A percentile compares a stretch with the other conserved stretches of the same genome.
Evolutionary conservation across 2,113 vertebrate species (phyloP).

Genomic region (Lucifuga dentata): DNA sequence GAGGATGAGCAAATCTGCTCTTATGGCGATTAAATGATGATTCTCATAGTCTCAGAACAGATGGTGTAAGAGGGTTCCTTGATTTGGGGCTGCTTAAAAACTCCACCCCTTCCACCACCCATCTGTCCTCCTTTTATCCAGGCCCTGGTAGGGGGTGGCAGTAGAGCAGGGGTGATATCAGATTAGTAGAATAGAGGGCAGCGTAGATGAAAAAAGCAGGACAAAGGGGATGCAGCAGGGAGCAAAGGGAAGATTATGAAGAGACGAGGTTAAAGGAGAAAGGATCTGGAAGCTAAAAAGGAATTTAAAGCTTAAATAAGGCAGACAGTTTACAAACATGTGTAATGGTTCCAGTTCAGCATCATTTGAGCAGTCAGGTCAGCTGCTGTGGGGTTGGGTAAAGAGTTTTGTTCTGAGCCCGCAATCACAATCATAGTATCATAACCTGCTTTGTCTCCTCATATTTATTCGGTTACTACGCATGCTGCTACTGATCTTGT

Average conservation of each 20-base stretch:
- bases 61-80: constrained; percentile 81
- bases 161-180: constrained; percentile 75
- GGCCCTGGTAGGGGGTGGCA: constrained; percentile 71
- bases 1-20: constrained; percentile 52
- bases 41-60: constrained; percentile 74
- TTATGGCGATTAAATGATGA: constrained; percentile 59
- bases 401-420: constrained; percentile 27
- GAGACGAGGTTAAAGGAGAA: constrained; percentile 59
- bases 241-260: constrained; percentile 65
- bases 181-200: constrained; percentile 72
- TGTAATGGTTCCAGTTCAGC: constrained; percentile 58
- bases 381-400: constrained; percentile 34
- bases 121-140: constrained; percentile 83
- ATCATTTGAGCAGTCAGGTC: constrained; percentile 42
- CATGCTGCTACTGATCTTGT: background rate
- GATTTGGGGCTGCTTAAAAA: constrained; percentile 76
- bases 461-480: background rate
- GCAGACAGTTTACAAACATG: constrained; percentile 57
- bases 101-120: constrained; percentile 77
- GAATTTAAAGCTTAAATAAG: constrained; percentile 53
- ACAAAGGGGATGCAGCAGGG: constrained; percentile 67
- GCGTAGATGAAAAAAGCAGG: constrained; percentile 67
- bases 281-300: constrained; percentile 50
- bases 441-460: background rate
- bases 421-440: constrained; percentile 30